A percentile compares a stretch with the other conserved stretches of the same genome.
Conservation (phyloP, 1,140 invertebrate species). For the Drosophila rhopaloa region DNA sequence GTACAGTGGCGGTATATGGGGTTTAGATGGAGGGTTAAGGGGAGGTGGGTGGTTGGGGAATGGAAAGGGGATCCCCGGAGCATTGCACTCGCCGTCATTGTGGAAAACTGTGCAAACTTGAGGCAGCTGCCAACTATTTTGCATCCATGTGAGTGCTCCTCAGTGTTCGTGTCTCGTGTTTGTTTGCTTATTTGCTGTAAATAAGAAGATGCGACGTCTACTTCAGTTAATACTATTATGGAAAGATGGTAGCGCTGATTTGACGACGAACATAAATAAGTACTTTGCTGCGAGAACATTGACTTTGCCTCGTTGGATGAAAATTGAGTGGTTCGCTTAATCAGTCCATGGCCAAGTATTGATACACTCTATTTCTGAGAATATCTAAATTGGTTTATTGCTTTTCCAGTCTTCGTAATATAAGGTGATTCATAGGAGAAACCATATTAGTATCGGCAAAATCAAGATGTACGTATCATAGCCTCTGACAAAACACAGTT, state of each 20-base stretch:
- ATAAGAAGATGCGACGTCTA: slow-evolving; percentile 23
- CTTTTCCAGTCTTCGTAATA: neutral
- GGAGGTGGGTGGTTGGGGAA: neutral
- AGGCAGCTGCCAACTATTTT: slow-evolving; percentile 77
- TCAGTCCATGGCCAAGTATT: slow-evolving; percentile 18
- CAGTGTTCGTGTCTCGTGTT: slow-evolving; percentile 4
- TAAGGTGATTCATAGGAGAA: slow-evolving; percentile 13
- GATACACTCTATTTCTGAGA: slow-evolving; percentile 32
- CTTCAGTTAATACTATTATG: slow-evolving; percentile 50
- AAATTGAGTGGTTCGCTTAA: slow-evolving; percentile 18
- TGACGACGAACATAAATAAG: slow-evolving; percentile 24
- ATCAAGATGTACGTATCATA: neutral
- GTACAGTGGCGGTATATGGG: neutral
- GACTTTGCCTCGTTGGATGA: slow-evolving; percentile 18
- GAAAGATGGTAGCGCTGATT: slow-evolving; percentile 44
- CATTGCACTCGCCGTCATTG: slow-evolving; percentile 57
- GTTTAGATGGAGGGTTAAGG: slow-evolving; percentile 1
- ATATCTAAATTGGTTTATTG: slow-evolving; percentile 28
- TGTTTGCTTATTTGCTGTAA: slow-evolving; percentile 30
- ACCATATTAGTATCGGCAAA: neutral
- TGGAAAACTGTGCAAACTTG: slow-evolving; percentile 48
- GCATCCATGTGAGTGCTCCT: slow-evolving; percentile 60
- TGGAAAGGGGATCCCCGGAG: slow-evolving; percentile 17
- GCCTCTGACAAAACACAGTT: neutral
- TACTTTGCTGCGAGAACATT: slow-evolving; percentile 30